These are phyloP conservation scores for Meloidogyne chitwoodi DNA, from an alignment of 1,140 invertebrate species.

Conservation along the genomic window DNA sequence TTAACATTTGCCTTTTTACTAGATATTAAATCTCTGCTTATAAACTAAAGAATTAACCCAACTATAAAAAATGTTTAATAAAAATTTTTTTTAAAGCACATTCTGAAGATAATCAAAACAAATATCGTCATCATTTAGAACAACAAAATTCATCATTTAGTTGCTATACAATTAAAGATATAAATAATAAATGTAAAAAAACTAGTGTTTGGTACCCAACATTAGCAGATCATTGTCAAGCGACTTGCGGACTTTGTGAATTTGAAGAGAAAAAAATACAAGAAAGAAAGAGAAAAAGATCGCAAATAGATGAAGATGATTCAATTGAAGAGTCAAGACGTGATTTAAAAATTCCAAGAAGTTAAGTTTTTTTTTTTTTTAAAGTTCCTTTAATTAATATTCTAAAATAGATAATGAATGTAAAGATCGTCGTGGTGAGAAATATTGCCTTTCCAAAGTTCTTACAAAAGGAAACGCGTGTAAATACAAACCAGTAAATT, in stretches of 20 bases:
- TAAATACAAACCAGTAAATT: not conserved
- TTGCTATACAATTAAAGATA: not conserved
- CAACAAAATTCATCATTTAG: not conserved
- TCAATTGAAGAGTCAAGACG: not conserved
- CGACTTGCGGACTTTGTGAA: conserved; percentile 1
- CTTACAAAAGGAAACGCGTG: not conserved
- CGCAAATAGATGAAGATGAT: not conserved
- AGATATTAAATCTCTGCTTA: no score
- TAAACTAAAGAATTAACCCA: no score
- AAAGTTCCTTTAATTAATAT: no score
- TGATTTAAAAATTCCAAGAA: not conserved
- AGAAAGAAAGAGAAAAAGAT: not conserved
- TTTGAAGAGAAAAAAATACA: not conserved
- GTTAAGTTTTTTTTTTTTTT: not conserved
- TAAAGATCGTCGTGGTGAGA: not conserved
- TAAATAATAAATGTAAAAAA: not conserved
- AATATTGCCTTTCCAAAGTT: not conserved
- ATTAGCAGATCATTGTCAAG: not conserved
- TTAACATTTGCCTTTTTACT: no score
- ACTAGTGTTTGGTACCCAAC: not conserved
- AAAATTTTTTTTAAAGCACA: not conserved
- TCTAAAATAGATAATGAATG: not conserved
- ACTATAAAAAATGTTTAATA: no score
- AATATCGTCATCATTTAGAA: no score
- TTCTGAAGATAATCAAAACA: not conserved